Conservation (phyloP, 1,140 invertebrate species). For the Aphis craccivora region DNA sequence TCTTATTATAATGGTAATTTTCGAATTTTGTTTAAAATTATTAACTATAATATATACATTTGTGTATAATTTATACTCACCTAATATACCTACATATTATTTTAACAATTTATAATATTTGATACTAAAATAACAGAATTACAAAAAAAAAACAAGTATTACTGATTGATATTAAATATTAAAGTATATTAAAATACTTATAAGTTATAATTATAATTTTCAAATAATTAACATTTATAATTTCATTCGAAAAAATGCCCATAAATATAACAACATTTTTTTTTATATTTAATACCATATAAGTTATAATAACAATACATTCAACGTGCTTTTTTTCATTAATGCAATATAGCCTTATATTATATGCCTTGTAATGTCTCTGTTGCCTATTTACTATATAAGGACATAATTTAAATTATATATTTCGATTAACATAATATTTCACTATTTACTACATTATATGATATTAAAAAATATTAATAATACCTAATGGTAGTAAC, state of each 20-base stretch:
- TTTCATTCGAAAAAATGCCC: too few relatives aligned
- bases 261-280: too few relatives aligned
- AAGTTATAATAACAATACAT: too few relatives aligned
- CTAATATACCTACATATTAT: neutral
- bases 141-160: too few relatives aligned
- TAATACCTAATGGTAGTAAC: neutral
- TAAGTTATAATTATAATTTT: too few relatives aligned
- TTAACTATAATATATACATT: neutral
- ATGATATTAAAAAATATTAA: neutral
- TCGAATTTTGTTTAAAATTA: neutral
- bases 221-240: too few relatives aligned
- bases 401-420: neutral
- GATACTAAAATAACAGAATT: too few relatives aligned
- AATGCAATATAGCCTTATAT: neutral
- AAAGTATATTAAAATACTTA: too few relatives aligned
- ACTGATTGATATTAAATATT: too few relatives aligned
- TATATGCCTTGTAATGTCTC: neutral
- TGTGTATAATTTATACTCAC: too few relatives aligned
- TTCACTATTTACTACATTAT: neutral
- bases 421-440: neutral
- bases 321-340: neutral
- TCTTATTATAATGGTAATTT: neutral
- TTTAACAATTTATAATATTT: neutral
- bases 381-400: neutral
- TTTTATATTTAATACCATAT: neutral